Conservation (phyloP, 2,888 invertebrate species). For the Helobdella robusta region DNA sequence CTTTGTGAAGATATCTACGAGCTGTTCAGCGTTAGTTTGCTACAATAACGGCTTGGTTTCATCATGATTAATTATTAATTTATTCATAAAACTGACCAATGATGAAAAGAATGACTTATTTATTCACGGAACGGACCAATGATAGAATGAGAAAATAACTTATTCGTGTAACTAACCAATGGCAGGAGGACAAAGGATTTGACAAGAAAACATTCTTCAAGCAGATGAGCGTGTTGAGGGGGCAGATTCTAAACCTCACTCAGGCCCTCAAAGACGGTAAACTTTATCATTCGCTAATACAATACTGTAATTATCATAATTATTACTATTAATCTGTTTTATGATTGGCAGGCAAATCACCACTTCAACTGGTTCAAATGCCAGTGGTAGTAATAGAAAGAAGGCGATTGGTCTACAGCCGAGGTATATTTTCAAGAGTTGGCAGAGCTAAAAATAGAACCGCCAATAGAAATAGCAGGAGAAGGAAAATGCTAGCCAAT, state of each 20-base stretch:
- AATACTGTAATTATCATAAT: no score
- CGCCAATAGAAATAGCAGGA: neutral
- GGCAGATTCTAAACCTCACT: constrained; percentile 89
- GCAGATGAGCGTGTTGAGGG: constrained; percentile 98
- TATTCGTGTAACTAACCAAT: no score
- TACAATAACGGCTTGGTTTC: no score
- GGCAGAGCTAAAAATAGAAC: neutral
- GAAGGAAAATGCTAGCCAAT: neutral
- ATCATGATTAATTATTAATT: no score
- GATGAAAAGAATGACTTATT: no score
- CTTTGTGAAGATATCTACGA: constrained; percentile 72
- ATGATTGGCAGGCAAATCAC: no score
- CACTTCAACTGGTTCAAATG: constrained; percentile 95
- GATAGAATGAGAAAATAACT: no score
- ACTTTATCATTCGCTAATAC: no score
- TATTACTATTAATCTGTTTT: no score
- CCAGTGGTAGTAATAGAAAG: constrained; percentile 92
- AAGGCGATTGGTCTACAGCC: constrained; percentile 47
- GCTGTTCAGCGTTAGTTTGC: constrained; percentile 68
- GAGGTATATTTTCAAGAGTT: constrained; percentile 26
- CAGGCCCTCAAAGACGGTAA: constrained; percentile 91
- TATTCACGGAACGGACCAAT: no score
- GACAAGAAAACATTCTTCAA: constrained; percentile 86
- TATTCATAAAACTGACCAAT: no score
- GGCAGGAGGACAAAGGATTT: constrained; percentile 96